Evolutionary conservation across 2,888 invertebrate genomes (phyloP), one percentile per base, ranked within the genome.

Genomic region (Prostheceraeus crozeri): DNA sequence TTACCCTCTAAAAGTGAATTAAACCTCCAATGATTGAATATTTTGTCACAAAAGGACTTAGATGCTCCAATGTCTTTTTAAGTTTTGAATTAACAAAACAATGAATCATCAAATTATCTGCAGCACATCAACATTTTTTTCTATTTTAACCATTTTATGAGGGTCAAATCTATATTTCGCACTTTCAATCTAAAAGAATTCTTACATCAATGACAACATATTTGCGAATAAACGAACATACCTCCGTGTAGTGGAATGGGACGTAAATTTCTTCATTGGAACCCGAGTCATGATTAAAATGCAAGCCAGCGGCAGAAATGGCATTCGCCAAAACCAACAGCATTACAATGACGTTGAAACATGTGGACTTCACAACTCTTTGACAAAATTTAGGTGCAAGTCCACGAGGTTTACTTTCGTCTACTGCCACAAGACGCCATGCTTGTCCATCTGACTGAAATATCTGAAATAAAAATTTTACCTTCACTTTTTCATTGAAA

Each of bases 381-480:
- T 59, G 59, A 27, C 54, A 35, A 33, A 62, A 54, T 10, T 71
- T 72, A 6, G 71, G 75, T 27, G 73, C 76, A 62, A 71, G 64
- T 63, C 79, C 73, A 61, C 86, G 86, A 71, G 89, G 88, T 75
- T 91, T 91, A 74, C 91, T 91, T 72, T 94, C 94, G 76, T 98
- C 94, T 64, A 96, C 83, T 31, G 91, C 89, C 11, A 96, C 87
- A 66, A 98, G 79, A 74, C 87, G 87, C 96, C 98, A 98, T 1
- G 90, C 88, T 65, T 85, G 84, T 69, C 93, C 93, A 69, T 94
- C 91, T 6, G 88, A 89, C 59, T 86, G 86, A 57, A 96, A 81
- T 19, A 80, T 74, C 79, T 80, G 68, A 1, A 63, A 56, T 30
- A 51, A 51, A n/a, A n/a, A n/a, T n/a, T n/a, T n/a, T n/a, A n/a